These are phyloP conservation scores for Tetragonula clypearis DNA, from an alignment of 1,140 invertebrate species.

Conservation along the genomic window DNA sequence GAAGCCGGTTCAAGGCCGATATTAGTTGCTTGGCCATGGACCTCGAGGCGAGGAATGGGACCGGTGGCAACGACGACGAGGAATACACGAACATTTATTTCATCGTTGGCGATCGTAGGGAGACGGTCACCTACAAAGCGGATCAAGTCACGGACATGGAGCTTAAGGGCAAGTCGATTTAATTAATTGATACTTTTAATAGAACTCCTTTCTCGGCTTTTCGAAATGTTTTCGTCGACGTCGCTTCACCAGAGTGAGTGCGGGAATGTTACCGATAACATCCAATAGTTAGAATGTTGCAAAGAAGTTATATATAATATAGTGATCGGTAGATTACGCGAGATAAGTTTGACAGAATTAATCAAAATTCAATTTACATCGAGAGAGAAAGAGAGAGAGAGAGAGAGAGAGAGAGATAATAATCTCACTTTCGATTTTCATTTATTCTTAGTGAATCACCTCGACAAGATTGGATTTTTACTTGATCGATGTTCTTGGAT, in stretches of 20 bases:
- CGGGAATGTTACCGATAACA: no score
- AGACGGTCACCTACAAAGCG: conserved; percentile 81
- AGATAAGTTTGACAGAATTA: no score
- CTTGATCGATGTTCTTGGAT: no score
- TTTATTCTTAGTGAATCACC: background rate
- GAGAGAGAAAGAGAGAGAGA: no score
- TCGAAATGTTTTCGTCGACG: background rate
- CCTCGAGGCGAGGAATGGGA: conserved; percentile 77
- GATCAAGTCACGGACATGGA: conserved; percentile 79
- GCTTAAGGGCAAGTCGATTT: conserved; percentile 75
- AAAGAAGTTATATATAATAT: no score
- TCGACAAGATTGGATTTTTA: background rate
- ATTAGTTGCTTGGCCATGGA: conserved; percentile 78
- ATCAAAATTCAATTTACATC: no score
- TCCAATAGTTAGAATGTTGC: no score
- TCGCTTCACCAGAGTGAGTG: no score
- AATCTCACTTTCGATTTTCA: background rate
- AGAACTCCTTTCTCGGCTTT: background rate
- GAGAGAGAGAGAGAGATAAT: no score
- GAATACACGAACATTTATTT: conserved; percentile 80
- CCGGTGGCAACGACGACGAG: conserved; percentile 70
- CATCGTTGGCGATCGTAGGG: conserved; percentile 81
- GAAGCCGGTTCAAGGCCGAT: conserved; percentile 64
- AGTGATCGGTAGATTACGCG: no score
- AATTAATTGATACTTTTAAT: conserved; percentile 1